These are phyloP conservation scores for Seira musarum DNA, from an alignment of 2,888 invertebrate species.

Conservation along the genomic window DNA sequence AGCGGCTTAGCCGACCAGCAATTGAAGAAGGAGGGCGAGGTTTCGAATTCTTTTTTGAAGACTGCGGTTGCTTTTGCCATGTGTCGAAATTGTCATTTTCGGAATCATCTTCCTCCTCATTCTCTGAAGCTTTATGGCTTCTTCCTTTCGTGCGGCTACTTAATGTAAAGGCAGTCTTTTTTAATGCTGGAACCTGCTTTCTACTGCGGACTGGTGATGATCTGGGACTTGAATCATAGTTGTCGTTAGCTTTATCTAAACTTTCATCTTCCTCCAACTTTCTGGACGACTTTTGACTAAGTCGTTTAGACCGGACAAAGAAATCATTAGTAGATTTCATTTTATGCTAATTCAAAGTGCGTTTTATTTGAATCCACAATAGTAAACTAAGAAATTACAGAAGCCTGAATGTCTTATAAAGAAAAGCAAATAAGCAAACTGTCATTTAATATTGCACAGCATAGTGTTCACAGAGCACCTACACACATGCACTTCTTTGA, in stretches of 20 bases:
- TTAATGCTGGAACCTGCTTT: background rate
- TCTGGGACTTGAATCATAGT: slow-evolving; percentile 9
- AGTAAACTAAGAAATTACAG: no score
- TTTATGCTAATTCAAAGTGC: no score
- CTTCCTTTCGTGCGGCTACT: no score
- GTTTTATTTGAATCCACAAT: no score
- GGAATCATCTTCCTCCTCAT: no score
- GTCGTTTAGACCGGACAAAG: slow-evolving; percentile 18
- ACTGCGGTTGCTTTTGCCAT: no score
- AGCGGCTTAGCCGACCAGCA: slow-evolving; percentile 25
- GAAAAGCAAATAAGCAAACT: no score
- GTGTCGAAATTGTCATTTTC: no score
- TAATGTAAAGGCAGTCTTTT: no score
- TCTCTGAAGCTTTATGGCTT: no score
- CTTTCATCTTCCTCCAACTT: slow-evolving; percentile 8
- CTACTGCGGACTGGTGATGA: slow-evolving; percentile 20
- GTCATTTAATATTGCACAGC: background rate
- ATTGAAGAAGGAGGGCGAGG: background rate
- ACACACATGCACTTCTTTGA: background rate
- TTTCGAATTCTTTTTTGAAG: no score
- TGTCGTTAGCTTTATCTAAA: slow-evolving; percentile 5
- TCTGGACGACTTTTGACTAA: background rate
- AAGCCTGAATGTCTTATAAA: no score
- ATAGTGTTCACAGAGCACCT: background rate
- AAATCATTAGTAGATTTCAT: slow-evolving; percentile 17